Evolutionary conservation across 1,140 invertebrate species (phyloP).

Genomic region (Pomacea maculata): DNA sequence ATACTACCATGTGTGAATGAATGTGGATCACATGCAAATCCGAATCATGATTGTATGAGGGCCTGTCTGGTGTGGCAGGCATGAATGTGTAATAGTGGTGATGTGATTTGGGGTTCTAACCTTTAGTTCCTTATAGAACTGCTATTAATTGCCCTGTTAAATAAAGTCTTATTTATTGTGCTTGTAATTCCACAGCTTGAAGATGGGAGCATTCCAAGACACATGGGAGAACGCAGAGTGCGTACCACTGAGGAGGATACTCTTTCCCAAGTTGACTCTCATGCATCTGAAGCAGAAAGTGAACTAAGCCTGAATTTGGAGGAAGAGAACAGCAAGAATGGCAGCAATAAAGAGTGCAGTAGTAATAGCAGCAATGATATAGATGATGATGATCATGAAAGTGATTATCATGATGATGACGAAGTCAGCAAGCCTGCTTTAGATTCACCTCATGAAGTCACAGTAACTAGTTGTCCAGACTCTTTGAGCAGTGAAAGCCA

Average conservation of each 20-base stretch:
- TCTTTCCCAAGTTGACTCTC: conserved; percentile 42
- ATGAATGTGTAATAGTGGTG: too few species aligned
- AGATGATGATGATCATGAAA: conserved; percentile 7
- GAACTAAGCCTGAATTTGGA: conserved; percentile 1
- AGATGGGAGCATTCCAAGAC: conserved; percentile 60
- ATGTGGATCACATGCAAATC: too few species aligned
- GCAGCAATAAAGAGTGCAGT: conserved; percentile 42
- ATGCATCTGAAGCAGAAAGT: conserved; percentile 33
- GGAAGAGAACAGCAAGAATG: conserved; percentile 62
- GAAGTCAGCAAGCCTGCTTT: conserved; percentile 7
- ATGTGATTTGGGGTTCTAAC: too few species aligned
- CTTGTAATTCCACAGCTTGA: conserved; percentile 50
- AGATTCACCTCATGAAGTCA: not conserved
- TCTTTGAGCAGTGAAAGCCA: too few species aligned
- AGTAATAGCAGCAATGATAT: conserved; percentile 16
- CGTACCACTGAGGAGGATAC: conserved; percentile 58
- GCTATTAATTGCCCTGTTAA: too few species aligned
- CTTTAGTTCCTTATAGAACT: too few species aligned
- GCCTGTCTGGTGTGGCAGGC: too few species aligned
- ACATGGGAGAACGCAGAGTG: conserved; percentile 64
- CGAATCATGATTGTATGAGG: too few species aligned
- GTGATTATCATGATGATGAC: conserved; percentile 32
- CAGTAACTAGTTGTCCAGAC: too few species aligned
- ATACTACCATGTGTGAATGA: too few species aligned
- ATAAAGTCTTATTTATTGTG: too few species aligned